Percentiles rank a stretch among this genome's conserved stretches.
Conservation (phyloP, 2,797 vertebrate genomes). For the Adelosebastes latens region DNA sequence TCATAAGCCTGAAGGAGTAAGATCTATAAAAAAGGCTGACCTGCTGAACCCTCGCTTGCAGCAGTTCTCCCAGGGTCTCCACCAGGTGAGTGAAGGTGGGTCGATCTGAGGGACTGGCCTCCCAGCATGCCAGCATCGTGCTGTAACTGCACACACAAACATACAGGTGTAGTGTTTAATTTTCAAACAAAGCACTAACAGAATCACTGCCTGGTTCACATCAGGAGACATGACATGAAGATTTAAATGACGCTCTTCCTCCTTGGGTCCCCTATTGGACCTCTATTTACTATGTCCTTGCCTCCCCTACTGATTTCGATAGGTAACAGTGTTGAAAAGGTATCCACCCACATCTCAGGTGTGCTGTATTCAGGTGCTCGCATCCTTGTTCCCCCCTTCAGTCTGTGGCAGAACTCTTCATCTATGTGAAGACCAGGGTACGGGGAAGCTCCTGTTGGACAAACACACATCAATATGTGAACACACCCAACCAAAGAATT, state of each 20-base stretch:
- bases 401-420: slow-evolving; percentile 93
- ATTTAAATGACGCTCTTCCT: neutral
- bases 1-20: neutral
- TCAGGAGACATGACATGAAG: neutral
- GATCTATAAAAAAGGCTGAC: slow-evolving; percentile 67
- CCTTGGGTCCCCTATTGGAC: neutral
- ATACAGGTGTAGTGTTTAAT: neutral
- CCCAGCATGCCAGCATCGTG: slow-evolving; percentile 95
- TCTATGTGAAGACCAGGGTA: slow-evolving; percentile 95
- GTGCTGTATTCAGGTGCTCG: slow-evolving; percentile 91
- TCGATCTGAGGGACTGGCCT: slow-evolving; percentile 84
- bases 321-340: neutral
- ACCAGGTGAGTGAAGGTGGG: slow-evolving; percentile 90
- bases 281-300: neutral
- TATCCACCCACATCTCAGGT: slow-evolving; percentile 87
- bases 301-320: neutral
- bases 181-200: neutral
- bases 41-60: slow-evolving; percentile 91
- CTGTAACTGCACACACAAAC: slow-evolving; percentile 85
- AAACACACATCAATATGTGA: neutral
- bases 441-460: slow-evolving; percentile 88
- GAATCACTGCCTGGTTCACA: neutral
- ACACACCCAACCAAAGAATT: neutral
- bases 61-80: slow-evolving; percentile 89
- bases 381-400: slow-evolving; percentile 94